A percentile compares a stretch with the other conserved stretches of the same genome.
Evolutionary conservation across 2,113 vertebrate genomes (phyloP).

Genomic region (Isurus oxyrinchus): DNA sequence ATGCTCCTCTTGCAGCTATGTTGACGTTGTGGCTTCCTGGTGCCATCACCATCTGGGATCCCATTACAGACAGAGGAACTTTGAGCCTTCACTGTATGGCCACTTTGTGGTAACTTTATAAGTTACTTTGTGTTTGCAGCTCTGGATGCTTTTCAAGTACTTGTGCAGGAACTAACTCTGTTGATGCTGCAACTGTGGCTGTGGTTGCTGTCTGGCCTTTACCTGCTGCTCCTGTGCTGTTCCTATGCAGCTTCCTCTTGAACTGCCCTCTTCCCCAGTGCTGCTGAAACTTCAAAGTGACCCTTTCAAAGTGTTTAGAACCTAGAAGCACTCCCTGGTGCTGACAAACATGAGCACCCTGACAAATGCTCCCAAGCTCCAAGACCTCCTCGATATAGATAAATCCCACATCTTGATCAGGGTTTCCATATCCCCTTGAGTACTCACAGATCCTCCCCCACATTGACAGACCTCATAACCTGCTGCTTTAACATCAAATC

Average conservation of each 20-base stretch:
- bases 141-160: neutral
- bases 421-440: neutral
- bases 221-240: neutral
- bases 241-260: neutral
- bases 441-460: neutral
- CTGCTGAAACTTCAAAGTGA: neutral
- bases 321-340: neutral
- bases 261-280: neutral
- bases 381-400: neutral
- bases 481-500: neutral
- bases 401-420: neutral
- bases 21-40: neutral
- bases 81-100: neutral
- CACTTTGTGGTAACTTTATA: too few relatives aligned
- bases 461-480: neutral
- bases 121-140: neutral
- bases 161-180: neutral
- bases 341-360: neutral
- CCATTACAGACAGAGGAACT: neutral
- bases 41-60: neutral
- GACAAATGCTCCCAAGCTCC: neutral
- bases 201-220: neutral
- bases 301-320: neutral
- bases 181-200: neutral
- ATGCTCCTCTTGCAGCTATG: neutral